Percentiles rank a stretch among this genome's conserved stretches.
phyloP scores from a whole-genome alignment of 1,140 invertebrate genomes.

The Penaeus chinensis region DNA sequence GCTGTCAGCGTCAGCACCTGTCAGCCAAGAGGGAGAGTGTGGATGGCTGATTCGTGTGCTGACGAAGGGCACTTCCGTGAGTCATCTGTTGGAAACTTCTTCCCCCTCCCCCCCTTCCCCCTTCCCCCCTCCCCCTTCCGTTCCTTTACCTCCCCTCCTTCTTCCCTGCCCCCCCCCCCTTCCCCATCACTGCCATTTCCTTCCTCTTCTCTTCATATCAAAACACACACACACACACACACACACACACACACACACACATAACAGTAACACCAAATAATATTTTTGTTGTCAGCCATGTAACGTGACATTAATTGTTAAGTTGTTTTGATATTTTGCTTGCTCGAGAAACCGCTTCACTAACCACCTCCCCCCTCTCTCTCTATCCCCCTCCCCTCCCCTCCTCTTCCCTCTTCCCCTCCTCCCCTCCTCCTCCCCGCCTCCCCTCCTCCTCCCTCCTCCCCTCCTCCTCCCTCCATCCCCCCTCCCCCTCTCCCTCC shows the following conservation, averaged over 20 bases:
- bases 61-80: background rate
- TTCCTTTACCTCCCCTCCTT: background rate
- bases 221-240: constrained; percentile 32
- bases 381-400: background rate
- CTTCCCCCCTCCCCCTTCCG: background rate
- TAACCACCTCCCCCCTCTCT: background rate
- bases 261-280: no score
- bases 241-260: background rate
- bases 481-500: background rate
- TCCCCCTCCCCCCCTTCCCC: background rate
- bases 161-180: background rate
- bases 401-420: no score
- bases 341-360: no score
- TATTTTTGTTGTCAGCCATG: no score
- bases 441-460: no score
- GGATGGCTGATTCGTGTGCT: background rate
- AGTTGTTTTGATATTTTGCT: no score
- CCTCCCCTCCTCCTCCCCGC: no score
- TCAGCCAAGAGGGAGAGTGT: background rate
- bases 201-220: background rate
- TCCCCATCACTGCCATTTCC: background rate
- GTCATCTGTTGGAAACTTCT: background rate
- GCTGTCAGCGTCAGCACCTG: no score
- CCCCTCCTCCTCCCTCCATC: no score
- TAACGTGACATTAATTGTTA: no score